Base-by-base conservation (phyloP, 2,888 invertebrate genomes). In the Acronicta psi region DNA sequence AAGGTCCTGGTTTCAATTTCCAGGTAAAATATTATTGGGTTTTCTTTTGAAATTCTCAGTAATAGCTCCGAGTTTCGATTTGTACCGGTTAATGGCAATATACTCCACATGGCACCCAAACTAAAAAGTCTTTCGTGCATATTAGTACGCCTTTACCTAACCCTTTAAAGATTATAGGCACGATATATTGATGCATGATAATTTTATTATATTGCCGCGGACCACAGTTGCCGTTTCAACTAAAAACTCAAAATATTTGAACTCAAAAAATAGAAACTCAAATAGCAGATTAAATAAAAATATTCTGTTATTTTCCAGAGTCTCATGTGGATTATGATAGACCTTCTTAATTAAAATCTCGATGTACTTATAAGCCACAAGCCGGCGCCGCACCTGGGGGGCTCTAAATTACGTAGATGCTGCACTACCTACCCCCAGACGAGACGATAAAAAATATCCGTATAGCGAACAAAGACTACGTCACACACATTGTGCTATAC, bases 331-430 rank as follows among this genome's bases (percentile, higher is more conserved):
- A 81, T 86, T 87, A 87, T 84, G 87, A 86, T 80, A 83, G 81
- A 81, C 81, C 77, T 86, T 85, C 85, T 89, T 93, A 93, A 93
- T 93, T 93, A 92, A 91, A 90, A 88, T 81, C 82, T 81, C 82
- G 75, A 84, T 88, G 85, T 87, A 82, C 85, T 87, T 88, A 82
- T 87, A 90, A 90, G 88, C 90, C 87, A 82, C 85, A 82, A 82
- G 80, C 84, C 82, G 77, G 66, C 73, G 71, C 76, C 79, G 87
- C 90, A 90, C 93, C 92, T 92, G 92, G 87, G 88, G 84, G 85
- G 77, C 85, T 67, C 76, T 89, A 88, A 89, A 90, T 90, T 88
- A 90, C 79, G 74, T 38, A 64, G 64, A 67, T 58, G 44, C 62
- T 51, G 64, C 69, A 78, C 73, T 53, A 74, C 71, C 59, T 57